Percentiles rank a stretch among this genome's conserved stretches.
phyloP scores from a whole-genome alignment of 1,140 invertebrate genomes.

The Aphidius gifuensis region DNA sequence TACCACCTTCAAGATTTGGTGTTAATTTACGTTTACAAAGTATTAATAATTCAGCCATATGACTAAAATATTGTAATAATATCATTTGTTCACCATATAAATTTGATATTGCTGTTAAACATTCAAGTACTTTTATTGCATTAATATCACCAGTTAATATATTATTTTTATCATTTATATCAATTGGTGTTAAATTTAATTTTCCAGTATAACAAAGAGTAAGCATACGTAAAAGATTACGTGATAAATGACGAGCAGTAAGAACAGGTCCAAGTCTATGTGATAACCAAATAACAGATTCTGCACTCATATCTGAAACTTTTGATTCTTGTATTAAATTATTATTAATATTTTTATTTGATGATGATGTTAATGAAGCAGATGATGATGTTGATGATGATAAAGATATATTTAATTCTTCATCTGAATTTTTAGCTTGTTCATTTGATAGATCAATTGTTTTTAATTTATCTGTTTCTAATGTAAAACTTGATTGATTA shows the following conservation, averaged over 20 bases:
- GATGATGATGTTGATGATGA: too few relatives aligned
- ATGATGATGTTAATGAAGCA: too few relatives aligned
- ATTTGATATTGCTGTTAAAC: constrained; percentile 78
- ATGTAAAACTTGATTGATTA: constrained; percentile 11
- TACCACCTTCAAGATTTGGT: constrained; percentile 79
- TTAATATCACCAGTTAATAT: constrained; percentile 76
- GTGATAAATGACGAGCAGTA: constrained; percentile 83
- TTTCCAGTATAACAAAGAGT: constrained; percentile 88
- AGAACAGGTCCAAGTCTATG: constrained; percentile 93
- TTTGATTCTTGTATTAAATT: constrained; percentile 55
- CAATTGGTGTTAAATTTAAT: constrained; percentile 65
- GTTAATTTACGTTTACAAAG: constrained; percentile 77
- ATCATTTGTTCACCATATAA: constrained; percentile 93
- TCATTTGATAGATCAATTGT: constrained; percentile 5
- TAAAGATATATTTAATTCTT: neutral
- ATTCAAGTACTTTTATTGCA: constrained; percentile 81
- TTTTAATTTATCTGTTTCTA: neutral
- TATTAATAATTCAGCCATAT: constrained; percentile 79
- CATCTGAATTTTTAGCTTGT: constrained; percentile 1
- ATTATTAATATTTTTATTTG: constrained; percentile 11
- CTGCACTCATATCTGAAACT: constrained; percentile 86
- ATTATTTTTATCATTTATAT: constrained; percentile 44
- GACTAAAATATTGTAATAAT: constrained; percentile 90
- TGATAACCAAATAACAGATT: constrained; percentile 88
- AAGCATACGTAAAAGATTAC: constrained; percentile 90